A percentile compares a stretch with the other conserved stretches of the same genome.
Evolutionary conservation across 2,113 vertebrate genomes (phyloP).

Genomic region (Lepisosteus oculatus): DNA sequence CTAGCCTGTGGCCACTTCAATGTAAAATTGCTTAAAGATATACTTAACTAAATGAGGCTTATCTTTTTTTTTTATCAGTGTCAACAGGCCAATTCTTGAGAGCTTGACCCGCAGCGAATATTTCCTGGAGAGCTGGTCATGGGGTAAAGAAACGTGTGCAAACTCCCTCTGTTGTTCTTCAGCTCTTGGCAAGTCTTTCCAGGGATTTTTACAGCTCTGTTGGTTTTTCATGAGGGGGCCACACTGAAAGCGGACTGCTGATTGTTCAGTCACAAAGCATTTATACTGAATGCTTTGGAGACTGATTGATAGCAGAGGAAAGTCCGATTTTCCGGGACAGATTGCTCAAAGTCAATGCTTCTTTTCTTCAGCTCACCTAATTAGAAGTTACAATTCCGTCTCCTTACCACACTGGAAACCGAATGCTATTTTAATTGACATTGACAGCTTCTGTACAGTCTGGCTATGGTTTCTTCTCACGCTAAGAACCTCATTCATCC

Average conservation of each 20-base stretch:
- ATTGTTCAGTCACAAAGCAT: background rate
- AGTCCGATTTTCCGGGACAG: slow-evolving; percentile 18
- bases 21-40: slow-evolving; percentile 44
- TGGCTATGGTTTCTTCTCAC: slow-evolving; percentile 16
- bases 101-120: slow-evolving; percentile 17
- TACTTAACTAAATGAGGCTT: slow-evolving; percentile 45
- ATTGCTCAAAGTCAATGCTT: slow-evolving; percentile 25
- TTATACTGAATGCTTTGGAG: slow-evolving; percentile 14
- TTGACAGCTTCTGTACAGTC: slow-evolving; percentile 14
- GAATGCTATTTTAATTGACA: slow-evolving; percentile 26
- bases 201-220: background rate
- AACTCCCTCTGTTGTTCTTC: background rate
- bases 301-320: background rate
- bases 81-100: slow-evolving; percentile 57
- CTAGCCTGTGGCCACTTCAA: slow-evolving; percentile 10
- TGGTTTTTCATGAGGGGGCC: background rate
- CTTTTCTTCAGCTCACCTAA: slow-evolving; percentile 25
- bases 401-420: slow-evolving; percentile 24
- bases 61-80: slow-evolving; percentile 42
- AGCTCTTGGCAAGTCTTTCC: background rate
- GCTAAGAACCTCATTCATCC: slow-evolving; percentile 20
- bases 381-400: slow-evolving; percentile 33
- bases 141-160: slow-evolving; percentile 11
- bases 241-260: background rate
- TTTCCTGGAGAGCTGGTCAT: slow-evolving; percentile 24